Evolutionary conservation across 2,888 invertebrate genomes (phyloP).

Genomic region (Acanthacorydalis orientalis): DNA sequence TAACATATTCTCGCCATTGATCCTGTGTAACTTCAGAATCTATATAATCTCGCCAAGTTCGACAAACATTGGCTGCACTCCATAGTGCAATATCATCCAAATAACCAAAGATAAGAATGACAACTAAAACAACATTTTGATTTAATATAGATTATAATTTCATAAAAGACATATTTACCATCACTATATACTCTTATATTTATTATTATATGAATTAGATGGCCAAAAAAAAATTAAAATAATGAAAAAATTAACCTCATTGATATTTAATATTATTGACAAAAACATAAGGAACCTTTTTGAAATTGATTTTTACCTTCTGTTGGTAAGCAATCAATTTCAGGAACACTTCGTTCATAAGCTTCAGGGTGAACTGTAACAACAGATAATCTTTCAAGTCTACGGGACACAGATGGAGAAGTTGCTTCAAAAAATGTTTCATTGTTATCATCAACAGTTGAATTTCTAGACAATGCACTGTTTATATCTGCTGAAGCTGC

Average conservation of each 20-base stretch:
- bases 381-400: background rate
- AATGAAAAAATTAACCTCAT: slow-evolving; percentile 1
- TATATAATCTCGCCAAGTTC: slow-evolving; percentile 68
- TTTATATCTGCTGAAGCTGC: no score
- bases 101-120: slow-evolving; percentile 74
- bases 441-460: slow-evolving; percentile 12
- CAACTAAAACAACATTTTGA: slow-evolving; percentile 34
- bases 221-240: slow-evolving; percentile 8
- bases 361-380: background rate
- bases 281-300: background rate
- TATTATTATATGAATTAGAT: no score
- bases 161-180: no score
- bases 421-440: slow-evolving; percentile 10
- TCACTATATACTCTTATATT: no score
- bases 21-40: slow-evolving; percentile 59
- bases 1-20: slow-evolving; percentile 65
- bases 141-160: no score
- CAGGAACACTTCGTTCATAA: slow-evolving; percentile 10
- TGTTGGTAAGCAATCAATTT: slow-evolving; percentile 18
- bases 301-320: slow-evolving; percentile 13
- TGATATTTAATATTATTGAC: background rate
- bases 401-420: slow-evolving; percentile 11
- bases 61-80: slow-evolving; percentile 74
- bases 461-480: slow-evolving; percentile 2
- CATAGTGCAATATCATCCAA: slow-evolving; percentile 84